Conservation (phyloP, 1,140 invertebrate genomes). For the Epicauta chinensis region DNA sequence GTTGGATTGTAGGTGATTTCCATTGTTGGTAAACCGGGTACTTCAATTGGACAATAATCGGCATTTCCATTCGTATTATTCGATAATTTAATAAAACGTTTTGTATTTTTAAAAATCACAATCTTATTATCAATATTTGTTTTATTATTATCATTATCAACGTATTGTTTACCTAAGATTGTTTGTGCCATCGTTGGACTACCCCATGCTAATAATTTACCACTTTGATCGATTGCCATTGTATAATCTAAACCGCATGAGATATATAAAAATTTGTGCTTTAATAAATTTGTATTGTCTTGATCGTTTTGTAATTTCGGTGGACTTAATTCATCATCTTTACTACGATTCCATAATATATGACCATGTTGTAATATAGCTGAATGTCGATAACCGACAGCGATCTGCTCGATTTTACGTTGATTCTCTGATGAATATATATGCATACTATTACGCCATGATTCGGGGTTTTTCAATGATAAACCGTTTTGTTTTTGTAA, state of each 20-base stretch:
- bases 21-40: conserved; percentile 38
- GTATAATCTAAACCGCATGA: conserved; percentile 66
- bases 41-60: conserved; percentile 39
- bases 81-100: conserved; percentile 42
- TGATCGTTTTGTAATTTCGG: conserved; percentile 36
- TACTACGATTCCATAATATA: conserved; percentile 36
- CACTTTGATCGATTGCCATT: conserved; percentile 54
- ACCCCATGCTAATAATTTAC: conserved; percentile 57
- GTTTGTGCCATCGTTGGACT: conserved; percentile 51
- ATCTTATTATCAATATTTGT: not conserved
- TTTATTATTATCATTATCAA: not conserved
- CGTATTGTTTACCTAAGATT: conserved; percentile 39
- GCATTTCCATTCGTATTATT: conserved; percentile 47
- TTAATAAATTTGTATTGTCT: conserved; percentile 27
- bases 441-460: conserved; percentile 34
- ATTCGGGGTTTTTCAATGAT: conserved; percentile 27
- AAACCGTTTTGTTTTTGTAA: conserved; percentile 30
- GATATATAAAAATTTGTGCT: conserved; percentile 44
- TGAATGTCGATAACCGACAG: conserved; percentile 34
- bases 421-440: conserved; percentile 31
- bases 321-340: conserved; percentile 35
- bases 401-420: conserved; percentile 35
- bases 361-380: conserved; percentile 36
- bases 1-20: conserved; percentile 36
- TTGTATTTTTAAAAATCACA: conserved; percentile 17